Evolutionary conservation across 2,797 vertebrate species (phyloP).

Genomic region (Mycteria americana): DNA sequence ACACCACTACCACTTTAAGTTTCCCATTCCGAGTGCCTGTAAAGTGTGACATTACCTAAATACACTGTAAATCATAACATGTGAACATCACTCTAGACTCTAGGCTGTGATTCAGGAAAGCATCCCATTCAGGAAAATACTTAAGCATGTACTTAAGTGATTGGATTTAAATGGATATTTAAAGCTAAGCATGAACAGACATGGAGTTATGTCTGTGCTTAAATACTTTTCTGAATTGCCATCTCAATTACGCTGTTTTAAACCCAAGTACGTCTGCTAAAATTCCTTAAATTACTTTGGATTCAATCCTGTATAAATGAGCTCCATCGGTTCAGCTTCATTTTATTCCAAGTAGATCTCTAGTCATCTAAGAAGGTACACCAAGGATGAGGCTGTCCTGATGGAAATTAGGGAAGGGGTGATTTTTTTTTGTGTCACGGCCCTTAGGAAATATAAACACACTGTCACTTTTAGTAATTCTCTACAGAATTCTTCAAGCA

Average conservation of each 20-base stretch:
- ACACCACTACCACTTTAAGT: neutral
- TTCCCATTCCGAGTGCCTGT: neutral
- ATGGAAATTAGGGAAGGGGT: neutral
- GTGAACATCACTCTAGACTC: neutral
- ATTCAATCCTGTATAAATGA: neutral
- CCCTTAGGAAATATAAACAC: neutral
- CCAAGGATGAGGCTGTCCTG: neutral
- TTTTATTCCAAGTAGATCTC: neutral
- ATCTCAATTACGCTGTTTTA: neutral
- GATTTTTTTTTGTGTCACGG: neutral
- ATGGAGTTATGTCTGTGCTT: conserved; percentile 9
- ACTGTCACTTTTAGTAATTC: neutral
- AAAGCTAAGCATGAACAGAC: neutral
- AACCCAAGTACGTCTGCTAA: neutral
- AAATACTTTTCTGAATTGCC: conserved; percentile 26
- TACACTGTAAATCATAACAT: neutral
- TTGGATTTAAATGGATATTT: conserved; percentile 21
- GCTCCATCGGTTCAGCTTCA: neutral
- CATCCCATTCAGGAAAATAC: neutral
- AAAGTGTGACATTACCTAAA: conserved; percentile 7
- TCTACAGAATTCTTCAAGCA: neutral
- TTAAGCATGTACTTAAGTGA: conserved; percentile 9
- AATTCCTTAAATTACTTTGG: conserved; percentile 11
- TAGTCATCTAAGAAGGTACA: neutral
- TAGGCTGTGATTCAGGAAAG: neutral